A percentile compares a stretch with the other conserved stretches of the same genome.
phyloP scores from a whole-genome alignment of 2,797 vertebrate genomes.

The Sebastiscus tertius region DNA sequence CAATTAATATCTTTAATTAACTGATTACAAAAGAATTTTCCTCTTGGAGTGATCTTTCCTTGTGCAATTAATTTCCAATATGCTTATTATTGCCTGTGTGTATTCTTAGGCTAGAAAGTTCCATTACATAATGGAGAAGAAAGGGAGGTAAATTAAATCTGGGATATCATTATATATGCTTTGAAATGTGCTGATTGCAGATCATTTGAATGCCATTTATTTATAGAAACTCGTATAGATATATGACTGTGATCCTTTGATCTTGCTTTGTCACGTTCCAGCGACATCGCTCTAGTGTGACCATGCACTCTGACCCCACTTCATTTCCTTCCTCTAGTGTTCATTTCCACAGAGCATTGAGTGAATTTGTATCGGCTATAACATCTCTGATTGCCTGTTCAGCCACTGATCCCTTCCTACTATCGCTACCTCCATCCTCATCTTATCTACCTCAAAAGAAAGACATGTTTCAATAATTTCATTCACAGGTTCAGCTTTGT shows the following conservation, averaged over 20 bases:
- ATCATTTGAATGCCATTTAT: background rate
- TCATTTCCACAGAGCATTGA: constrained; percentile 32
- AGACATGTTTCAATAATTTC: constrained; percentile 8
- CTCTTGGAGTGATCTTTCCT: background rate
- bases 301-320: constrained; percentile 19
- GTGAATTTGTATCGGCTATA: background rate
- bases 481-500: constrained; percentile 37
- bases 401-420: background rate
- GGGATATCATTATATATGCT: background rate
- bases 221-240: background rate
- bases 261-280: background rate
- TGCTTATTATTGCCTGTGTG: background rate
- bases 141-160: background rate
- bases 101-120: background rate
- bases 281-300: background rate
- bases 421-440: background rate
- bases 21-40: background rate
- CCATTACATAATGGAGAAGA: background rate
- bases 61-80: background rate
- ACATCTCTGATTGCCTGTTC: constrained; percentile 10
- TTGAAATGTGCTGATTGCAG: background rate
- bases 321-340: background rate
- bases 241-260: background rate
- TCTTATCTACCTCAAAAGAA: constrained; percentile 12
- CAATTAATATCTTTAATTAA: background rate